Conservation (phyloP, 2,888 invertebrate genomes). For the Hirtodrosophila confusa region DNA sequence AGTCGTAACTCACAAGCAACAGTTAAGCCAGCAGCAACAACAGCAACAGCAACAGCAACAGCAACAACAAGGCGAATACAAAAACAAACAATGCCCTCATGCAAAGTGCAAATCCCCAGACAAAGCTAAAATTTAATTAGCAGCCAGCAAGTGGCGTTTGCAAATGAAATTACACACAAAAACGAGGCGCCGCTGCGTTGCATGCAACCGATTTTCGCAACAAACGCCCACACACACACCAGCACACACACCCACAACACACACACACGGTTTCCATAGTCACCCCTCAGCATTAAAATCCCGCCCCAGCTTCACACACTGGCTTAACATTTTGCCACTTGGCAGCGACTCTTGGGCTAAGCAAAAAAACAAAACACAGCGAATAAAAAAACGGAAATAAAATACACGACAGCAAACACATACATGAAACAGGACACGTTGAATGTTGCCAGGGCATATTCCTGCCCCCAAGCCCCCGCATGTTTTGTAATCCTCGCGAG, state of each 20-base stretch:
- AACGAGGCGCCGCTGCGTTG: slow-evolving; percentile 50
- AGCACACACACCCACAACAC: slow-evolving; percentile 1
- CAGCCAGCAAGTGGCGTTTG: slow-evolving; percentile 76
- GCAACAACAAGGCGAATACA: slow-evolving; percentile 2
- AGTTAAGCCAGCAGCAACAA: slow-evolving; percentile 24
- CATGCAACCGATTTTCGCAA: slow-evolving; percentile 53
- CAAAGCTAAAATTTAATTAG: slow-evolving; percentile 78
- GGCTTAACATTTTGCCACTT: slow-evolving; percentile 75
- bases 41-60: slow-evolving; percentile 10
- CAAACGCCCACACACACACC: slow-evolving; percentile 11
- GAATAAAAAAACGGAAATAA: slow-evolving; percentile 60
- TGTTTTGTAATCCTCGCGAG: slow-evolving; percentile 69
- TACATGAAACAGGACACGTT: slow-evolving; percentile 33
- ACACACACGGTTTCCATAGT: slow-evolving; percentile 5
- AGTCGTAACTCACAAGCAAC: slow-evolving; percentile 36
- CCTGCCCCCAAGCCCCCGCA: slow-evolving; percentile 9
- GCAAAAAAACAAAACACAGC: slow-evolving; percentile 34
- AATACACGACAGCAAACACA: slow-evolving; percentile 62
- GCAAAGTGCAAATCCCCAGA: slow-evolving; percentile 70
- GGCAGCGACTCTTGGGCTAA: slow-evolving; percentile 52
- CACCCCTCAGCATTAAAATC: slow-evolving; percentile 33
- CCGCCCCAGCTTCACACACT: slow-evolving; percentile 52
- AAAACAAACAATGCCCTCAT: slow-evolving; percentile 36
- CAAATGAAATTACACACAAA: slow-evolving; percentile 73
- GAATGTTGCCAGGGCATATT: slow-evolving; percentile 22